Percentiles rank a stretch among this genome's conserved stretches.
Conservation (phyloP, 2,113 vertebrate genomes). For the Percina caprodes region DNA sequence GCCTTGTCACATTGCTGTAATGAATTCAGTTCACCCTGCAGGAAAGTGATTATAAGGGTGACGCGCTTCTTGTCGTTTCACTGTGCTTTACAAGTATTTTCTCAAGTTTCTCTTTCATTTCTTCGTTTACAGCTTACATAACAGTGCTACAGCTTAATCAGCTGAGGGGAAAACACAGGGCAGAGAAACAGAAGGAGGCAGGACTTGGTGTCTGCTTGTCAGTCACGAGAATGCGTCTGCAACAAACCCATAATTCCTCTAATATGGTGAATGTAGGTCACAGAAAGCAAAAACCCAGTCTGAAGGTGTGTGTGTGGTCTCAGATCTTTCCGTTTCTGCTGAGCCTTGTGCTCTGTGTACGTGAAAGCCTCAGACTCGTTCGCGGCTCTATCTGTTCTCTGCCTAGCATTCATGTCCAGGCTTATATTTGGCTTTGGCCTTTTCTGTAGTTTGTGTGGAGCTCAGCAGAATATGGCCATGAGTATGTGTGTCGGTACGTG, state of each 20-base stretch:
- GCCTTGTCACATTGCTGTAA: conserved; percentile 14
- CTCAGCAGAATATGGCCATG: conserved; percentile 10
- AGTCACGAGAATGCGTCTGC: conserved; percentile 29
- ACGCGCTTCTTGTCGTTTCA: conserved; percentile 14
- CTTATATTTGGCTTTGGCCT: conserved; percentile 23
- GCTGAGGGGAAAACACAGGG: conserved; percentile 36
- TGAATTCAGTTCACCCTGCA: conserved; percentile 31
- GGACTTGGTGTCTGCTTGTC: conserved; percentile 26
- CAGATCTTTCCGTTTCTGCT: conserved; percentile 25
- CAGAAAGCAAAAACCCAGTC: neutral
- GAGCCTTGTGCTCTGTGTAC: conserved; percentile 9
- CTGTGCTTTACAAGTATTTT: conserved; percentile 15
- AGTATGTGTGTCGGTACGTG: conserved; percentile 30
- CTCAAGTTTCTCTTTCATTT: conserved; percentile 41
- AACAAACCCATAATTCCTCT: conserved; percentile 46
- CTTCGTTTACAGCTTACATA: conserved; percentile 5
- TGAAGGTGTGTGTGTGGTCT: conserved; percentile 42
- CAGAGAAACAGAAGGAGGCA: conserved; percentile 17
- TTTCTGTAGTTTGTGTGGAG: conserved; percentile 32
- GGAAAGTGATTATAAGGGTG: conserved; percentile 9
- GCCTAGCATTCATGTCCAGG: conserved; percentile 33
- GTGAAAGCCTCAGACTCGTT: conserved; percentile 27
- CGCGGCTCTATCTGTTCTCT: conserved; percentile 21
- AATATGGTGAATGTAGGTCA: conserved; percentile 68
- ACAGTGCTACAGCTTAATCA: conserved; percentile 12